phyloP scores from a whole-genome alignment of 2,888 invertebrate genomes.

The Parelbella ahira region DNA sequence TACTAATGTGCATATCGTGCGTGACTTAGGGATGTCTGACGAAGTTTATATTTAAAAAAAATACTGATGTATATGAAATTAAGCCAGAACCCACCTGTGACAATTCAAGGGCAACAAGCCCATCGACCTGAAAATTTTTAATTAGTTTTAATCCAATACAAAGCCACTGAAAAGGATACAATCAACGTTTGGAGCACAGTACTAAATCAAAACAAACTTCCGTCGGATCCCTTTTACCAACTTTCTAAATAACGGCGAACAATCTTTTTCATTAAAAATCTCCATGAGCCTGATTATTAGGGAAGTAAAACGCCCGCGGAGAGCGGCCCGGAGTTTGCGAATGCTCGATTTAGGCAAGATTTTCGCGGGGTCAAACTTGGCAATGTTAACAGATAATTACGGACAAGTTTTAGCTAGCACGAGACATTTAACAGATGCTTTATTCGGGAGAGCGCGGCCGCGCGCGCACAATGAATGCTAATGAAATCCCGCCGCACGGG shows the following conservation, averaged over 20 bases:
- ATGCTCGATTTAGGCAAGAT: conserved; percentile 64
- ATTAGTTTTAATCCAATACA: conserved; percentile 65
- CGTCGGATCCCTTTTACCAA: conserved; percentile 72
- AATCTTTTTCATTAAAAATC: conserved; percentile 80
- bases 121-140: conserved; percentile 46
- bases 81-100: conserved; percentile 13
- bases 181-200: conserved; percentile 58
- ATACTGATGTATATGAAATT: conserved; percentile 4
- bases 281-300: conserved; percentile 76
- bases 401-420: conserved; percentile 76
- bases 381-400: conserved; percentile 81
- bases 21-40: too few species aligned
- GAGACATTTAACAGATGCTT: conserved; percentile 81
- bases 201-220: conserved; percentile 78
- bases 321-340: conserved; percentile 55
- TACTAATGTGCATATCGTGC: too few species aligned
- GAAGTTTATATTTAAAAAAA: too few species aligned
- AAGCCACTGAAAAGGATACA: conserved; percentile 68
- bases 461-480: conserved; percentile 77
- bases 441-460: conserved; percentile 73
- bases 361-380: conserved; percentile 78
- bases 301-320: conserved; percentile 75
- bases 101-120: conserved; percentile 17
- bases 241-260: conserved; percentile 77
- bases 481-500: conserved; percentile 53